Percentiles rank a stretch among this genome's conserved stretches.
Evolutionary conservation across 2,797 vertebrate species (phyloP).

Genomic region (Dipus sagitta): DNA sequence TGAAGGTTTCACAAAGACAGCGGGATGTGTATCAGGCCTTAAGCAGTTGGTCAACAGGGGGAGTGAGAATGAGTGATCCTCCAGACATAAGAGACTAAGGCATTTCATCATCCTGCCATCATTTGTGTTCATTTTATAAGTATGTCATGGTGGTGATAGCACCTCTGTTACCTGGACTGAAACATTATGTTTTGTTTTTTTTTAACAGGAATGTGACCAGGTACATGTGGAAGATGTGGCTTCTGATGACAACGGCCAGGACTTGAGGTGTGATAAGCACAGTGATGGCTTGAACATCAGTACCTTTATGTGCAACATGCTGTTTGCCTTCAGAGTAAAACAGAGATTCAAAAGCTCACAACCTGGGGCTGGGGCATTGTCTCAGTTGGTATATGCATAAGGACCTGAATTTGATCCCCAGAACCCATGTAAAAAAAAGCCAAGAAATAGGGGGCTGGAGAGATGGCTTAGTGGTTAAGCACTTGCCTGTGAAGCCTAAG

Average conservation of each 20-base stretch:
- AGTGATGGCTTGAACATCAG: slow-evolving; percentile 16
- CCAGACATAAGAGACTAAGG: background rate
- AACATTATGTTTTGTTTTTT: slow-evolving; percentile 69
- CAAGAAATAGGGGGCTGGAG: no score
- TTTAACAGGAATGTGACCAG: slow-evolving; percentile 97
- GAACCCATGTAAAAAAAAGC: background rate
- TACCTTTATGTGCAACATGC: background rate
- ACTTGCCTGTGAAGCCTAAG: no score
- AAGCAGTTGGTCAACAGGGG: background rate
- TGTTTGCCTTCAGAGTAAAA: slow-evolving; percentile 35
- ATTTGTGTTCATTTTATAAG: slow-evolving; percentile 10
- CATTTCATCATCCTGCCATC: background rate
- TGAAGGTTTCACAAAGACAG: background rate
- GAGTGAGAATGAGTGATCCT: background rate
- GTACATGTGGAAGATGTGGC: slow-evolving; percentile 98
- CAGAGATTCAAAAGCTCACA: background rate
- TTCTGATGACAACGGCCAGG: slow-evolving; percentile 99
- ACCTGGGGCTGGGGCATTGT: no score
- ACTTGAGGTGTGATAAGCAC: slow-evolving; percentile 94
- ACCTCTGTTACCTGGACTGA: slow-evolving; percentile 25
- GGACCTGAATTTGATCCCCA: no score
- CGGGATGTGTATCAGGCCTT: background rate
- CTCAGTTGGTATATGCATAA: no score
- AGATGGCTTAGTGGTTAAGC: no score
- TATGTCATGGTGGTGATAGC: background rate